Percentiles rank a stretch among this genome's conserved stretches.
Evolutionary conservation across 2,888 invertebrate species (phyloP).

Genomic region (Antheraea assamensis): DNA sequence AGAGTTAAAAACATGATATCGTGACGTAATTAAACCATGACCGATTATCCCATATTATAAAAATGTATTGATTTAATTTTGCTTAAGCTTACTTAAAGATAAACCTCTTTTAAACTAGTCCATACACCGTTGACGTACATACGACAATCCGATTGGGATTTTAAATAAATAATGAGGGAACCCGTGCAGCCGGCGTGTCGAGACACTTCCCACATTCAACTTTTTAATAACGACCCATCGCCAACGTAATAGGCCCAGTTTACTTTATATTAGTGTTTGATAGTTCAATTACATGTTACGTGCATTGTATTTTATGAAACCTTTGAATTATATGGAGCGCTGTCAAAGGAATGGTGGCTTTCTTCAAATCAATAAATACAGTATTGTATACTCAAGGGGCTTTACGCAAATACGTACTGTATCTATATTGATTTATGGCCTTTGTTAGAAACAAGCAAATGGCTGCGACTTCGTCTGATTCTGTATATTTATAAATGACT

Average conservation of each 20-base stretch:
- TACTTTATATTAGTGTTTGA: conserved; percentile 22
- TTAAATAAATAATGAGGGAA: conserved; percentile 80
- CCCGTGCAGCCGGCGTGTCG: conserved; percentile 49
- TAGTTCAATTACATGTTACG: conserved; percentile 25
- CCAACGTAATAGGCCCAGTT: conserved; percentile 28
- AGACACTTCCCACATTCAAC: conserved; percentile 50
- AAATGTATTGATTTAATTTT: too few species aligned
- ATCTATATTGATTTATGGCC: not conserved
- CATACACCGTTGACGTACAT: conserved; percentile 48
- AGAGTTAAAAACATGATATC: too few species aligned
- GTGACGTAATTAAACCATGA: too few species aligned
- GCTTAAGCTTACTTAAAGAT: not conserved
- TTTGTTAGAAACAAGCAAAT: not conserved
- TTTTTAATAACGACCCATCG: conserved; percentile 58
- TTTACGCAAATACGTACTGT: not conserved
- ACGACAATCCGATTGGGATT: conserved; percentile 73
- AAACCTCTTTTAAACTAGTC: conserved; percentile 32
- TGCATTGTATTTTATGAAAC: conserved; percentile 17
- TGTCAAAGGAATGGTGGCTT: not conserved
- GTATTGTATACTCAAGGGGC: not conserved
- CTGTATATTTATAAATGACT: too few species aligned
- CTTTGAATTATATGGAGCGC: not conserved
- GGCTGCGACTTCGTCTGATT: too few species aligned
- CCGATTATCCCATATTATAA: too few species aligned
- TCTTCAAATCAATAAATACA: not conserved